Evolutionary conservation across 2,113 vertebrate genomes (phyloP).

Genomic region (Semnornis frantzii): DNA sequence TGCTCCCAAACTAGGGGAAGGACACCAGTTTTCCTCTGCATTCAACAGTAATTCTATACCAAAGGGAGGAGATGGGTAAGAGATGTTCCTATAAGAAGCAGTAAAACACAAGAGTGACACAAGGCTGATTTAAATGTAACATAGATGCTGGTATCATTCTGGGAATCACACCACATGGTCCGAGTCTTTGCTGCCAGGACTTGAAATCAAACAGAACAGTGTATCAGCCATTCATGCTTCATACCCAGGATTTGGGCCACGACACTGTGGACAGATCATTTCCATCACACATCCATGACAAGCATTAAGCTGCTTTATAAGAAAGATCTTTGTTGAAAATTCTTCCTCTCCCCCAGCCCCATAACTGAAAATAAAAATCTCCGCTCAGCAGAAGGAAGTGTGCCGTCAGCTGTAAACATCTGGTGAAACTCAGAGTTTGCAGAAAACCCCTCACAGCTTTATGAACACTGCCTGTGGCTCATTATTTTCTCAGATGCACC

Average conservation of each 20-base stretch:
- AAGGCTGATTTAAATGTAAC: neutral
- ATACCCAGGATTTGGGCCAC: neutral
- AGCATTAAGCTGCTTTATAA: slow-evolving; percentile 11
- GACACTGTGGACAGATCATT: slow-evolving; percentile 3
- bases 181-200: neutral
- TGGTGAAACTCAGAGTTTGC: slow-evolving; percentile 38
- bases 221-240: neutral
- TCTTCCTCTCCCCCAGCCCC: neutral
- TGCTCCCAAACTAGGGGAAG: neutral
- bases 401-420: slow-evolving; percentile 66
- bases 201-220: neutral
- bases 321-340: slow-evolving; percentile 25
- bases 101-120: neutral
- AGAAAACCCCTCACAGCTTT: slow-evolving; percentile 29
- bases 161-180: neutral
- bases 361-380: neutral
- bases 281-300: slow-evolving; percentile 43
- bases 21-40: neutral
- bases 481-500: slow-evolving; percentile 26
- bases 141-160: neutral
- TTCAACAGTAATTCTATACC: neutral
- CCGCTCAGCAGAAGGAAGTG: neutral
- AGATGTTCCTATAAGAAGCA: neutral
- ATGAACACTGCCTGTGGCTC: slow-evolving; percentile 7
- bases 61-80: neutral